Evolutionary conservation across 2,113 vertebrate genomes (phyloP).

Genomic region (Oophaga pumilio): DNA sequence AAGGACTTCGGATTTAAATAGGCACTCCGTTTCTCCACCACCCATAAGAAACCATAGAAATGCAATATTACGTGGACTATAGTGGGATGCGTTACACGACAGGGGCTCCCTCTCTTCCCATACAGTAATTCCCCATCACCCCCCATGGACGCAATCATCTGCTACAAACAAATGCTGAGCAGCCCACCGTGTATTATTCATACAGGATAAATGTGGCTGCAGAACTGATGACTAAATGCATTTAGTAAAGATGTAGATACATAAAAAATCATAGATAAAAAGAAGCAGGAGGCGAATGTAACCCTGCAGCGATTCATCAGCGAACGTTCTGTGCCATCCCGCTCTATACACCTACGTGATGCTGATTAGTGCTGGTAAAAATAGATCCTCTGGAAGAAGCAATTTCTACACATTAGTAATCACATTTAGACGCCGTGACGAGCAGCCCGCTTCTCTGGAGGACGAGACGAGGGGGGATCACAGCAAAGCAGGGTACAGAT

Average conservation of each 20-base stretch:
- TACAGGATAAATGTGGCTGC: background rate
- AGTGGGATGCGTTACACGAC: background rate
- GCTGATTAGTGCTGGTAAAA: constrained; percentile 59
- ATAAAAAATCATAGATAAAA: background rate
- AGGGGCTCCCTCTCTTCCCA: background rate
- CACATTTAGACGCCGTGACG: constrained; percentile 21
- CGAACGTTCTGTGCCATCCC: background rate
- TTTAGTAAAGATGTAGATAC: constrained; percentile 34
- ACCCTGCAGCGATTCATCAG: constrained; percentile 42
- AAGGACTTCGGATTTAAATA: too few species aligned
- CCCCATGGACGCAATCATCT: background rate
- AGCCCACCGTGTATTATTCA: background rate
- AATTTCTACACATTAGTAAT: constrained; percentile 46
- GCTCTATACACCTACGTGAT: constrained; percentile 50
- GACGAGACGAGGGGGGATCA: background rate
- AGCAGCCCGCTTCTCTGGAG: background rate
- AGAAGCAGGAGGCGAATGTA: constrained; percentile 32
- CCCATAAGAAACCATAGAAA: background rate
- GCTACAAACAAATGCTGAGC: background rate
- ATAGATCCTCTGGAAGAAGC: constrained; percentile 61
- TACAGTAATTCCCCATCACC: background rate
- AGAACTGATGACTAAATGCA: constrained; percentile 45
- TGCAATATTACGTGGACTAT: background rate
- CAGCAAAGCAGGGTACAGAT: background rate
- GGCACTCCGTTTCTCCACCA: background rate